Evolutionary conservation across 2,113 vertebrate species (phyloP), one percentile per base, ranked within the genome.

Genomic region (Sylvilagus bachmani): DNA sequence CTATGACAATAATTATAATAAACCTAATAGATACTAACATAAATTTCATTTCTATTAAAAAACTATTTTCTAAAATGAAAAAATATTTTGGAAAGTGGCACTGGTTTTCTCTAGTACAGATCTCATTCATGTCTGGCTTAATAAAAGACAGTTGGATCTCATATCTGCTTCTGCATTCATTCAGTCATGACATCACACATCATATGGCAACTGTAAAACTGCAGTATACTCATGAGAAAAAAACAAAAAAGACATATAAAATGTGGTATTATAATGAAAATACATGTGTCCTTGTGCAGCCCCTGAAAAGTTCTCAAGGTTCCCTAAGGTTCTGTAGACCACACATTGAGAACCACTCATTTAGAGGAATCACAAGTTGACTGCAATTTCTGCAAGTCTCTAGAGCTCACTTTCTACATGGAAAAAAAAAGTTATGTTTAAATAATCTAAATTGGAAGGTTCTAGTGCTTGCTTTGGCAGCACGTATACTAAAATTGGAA

Each of bases 21-120:
- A 84, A 53, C 6, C 7, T 44, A 86, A 86, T 73, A 64, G 1
- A 27, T 51, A 82, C 49, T 61, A 86, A 61, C 12, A 87, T 49
- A 85, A 77, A 70, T 83, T 69, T 44, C 3, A 90, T 83, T 92
- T 73, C 51, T 90, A 80, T 36, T 78, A 95, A 86, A 66, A 70
- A 83, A 74, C 51, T 44, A 24, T 77, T 91, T 81, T 64, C 25
- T 58, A 55, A 88, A 80, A 49, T 13, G 29, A 66, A 44, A 81
- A 17, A 6, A 36, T 53, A 70, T 8, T 58, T 67, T 64, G 25
- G 61, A 17, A 36, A 92, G 3, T 55, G 24, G 19, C 27, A 67
- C 36, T 80, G 6, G 80, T 86, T 89, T 66, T 55, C 25, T 71
- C 87, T 21, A 74, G 74, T 70, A 78, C 5, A 86, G 49, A 51